Base-by-base conservation (phyloP, 1,140 invertebrate genomes). In the Trichomalopsis sarcophagae region DNA sequence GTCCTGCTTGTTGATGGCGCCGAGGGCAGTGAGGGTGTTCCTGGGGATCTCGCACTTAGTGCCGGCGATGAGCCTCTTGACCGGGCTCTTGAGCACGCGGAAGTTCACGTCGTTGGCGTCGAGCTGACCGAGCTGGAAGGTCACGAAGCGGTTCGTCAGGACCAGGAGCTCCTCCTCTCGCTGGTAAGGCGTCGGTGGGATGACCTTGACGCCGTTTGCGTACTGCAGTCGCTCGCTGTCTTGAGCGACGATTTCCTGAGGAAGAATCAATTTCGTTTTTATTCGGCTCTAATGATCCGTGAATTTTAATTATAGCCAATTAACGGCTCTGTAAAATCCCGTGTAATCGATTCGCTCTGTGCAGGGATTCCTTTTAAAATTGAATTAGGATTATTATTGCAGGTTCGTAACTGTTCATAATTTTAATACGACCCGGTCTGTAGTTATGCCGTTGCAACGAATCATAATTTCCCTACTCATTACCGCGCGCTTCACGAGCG, bases 181-280 rank as follows among this genome's bases (percentile, higher is more conserved):
- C 93, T 2, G 90, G 84, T 87, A 95, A 94, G 27, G 89, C 91
- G 36, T 94, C 90, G n/a, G 94, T 87, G 87, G 88, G 69, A 87
- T 89, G 55, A 94, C 89, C 91, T 96, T 96, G 0, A 96, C 88
- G 3, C 96, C 96, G 87, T 95, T 96, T 10, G 94, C 92, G 89
- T 96, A 96, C 86, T 95, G 95, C 36, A 95, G 87, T 0, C 92
- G 94, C 81, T 93, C 90, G 21, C 86, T 87, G 88, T 95, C 91
- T 0, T 92, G 84, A 3, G 94, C 94, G 0, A 95, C 86, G 17
- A 92, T 89, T 73, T 94, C 91, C 92, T 91, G 79, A 11, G 87
- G 85, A 30, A 30, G 85, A 86, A 84, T 66, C 27, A 78, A 78
- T 47, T 40, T 81, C 30, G 55, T 55, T 68, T 27, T 80, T 40